Conservation (phyloP, 2,888 invertebrate genomes). For the Hirtodrosophila confusa region DNA sequence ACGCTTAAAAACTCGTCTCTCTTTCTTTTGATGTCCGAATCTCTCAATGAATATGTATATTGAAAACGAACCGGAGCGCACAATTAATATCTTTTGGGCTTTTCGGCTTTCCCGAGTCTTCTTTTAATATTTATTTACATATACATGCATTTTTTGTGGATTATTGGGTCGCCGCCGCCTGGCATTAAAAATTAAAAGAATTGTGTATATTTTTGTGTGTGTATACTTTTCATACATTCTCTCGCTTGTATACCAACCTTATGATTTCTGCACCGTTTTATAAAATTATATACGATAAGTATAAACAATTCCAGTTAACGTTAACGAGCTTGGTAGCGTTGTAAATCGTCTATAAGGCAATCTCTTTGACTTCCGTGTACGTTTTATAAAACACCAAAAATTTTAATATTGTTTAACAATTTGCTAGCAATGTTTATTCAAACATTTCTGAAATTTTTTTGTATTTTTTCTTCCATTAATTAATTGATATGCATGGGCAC, state of each 20-base stretch:
- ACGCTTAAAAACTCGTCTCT: conserved; percentile 9
- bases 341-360: conserved; percentile 24
- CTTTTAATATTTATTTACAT: not conserved
- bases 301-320: conserved; percentile 29
- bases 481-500: conserved; percentile 69
- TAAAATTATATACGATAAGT: conserved; percentile 17
- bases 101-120: conserved; percentile 1
- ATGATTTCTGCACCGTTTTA: conserved; percentile 6
- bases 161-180: conserved; percentile 19
- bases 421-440: conserved; percentile 50
- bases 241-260: conserved; percentile 40
- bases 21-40: not conserved
- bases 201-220: not conserved
- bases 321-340: conserved; percentile 6
- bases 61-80: not conserved
- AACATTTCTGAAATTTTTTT: conserved; percentile 58
- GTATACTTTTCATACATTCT: not conserved
- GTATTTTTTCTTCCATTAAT: conserved; percentile 51
- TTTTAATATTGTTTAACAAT: conserved; percentile 35
- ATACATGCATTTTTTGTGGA: conserved; percentile 13
- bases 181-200: conserved; percentile 1
- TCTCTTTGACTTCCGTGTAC: conserved; percentile 38
- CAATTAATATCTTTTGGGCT: conserved; percentile 14
- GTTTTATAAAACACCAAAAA: conserved; percentile 1
- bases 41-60: conserved; percentile 3